phyloP scores from a whole-genome alignment of 2,797 vertebrate genomes.

The Sebastes oblongus region DNA sequence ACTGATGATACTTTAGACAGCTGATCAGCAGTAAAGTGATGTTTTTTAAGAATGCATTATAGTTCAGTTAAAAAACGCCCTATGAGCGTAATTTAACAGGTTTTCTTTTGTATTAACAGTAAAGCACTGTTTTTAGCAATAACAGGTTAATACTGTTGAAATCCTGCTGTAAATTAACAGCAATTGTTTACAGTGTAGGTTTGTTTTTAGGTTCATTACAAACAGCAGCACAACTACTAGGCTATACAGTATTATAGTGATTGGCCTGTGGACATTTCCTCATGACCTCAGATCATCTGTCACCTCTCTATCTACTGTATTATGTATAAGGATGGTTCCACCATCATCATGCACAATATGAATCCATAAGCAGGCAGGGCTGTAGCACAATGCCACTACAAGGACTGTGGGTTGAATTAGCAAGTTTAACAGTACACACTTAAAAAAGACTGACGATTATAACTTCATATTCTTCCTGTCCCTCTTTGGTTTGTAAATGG shows the following conservation, averaged over 20 bases:
- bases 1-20: too few relatives aligned
- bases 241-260: background rate
- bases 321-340: background rate
- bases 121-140: too few relatives aligned
- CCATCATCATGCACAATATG: background rate
- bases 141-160: too few relatives aligned
- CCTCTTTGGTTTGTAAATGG: background rate
- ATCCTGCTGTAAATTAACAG: too few relatives aligned
- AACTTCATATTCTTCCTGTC: too few relatives aligned
- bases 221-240: background rate
- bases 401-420: background rate
- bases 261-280: background rate
- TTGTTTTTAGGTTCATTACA: background rate
- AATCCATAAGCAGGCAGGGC: background rate
- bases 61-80: too few relatives aligned
- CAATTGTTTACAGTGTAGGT: background rate
- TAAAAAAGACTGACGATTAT: background rate
- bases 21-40: fast-evolving
- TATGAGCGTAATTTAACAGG: too few relatives aligned
- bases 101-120: too few relatives aligned
- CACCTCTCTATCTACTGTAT: background rate
- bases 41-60: too few relatives aligned
- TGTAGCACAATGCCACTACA: background rate
- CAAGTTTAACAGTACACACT: background rate
- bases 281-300: background rate